Evolutionary conservation across 2,888 invertebrate genomes (phyloP), one percentile per base, ranked within the genome.

Genomic region (Bellardia bayeri): DNA sequence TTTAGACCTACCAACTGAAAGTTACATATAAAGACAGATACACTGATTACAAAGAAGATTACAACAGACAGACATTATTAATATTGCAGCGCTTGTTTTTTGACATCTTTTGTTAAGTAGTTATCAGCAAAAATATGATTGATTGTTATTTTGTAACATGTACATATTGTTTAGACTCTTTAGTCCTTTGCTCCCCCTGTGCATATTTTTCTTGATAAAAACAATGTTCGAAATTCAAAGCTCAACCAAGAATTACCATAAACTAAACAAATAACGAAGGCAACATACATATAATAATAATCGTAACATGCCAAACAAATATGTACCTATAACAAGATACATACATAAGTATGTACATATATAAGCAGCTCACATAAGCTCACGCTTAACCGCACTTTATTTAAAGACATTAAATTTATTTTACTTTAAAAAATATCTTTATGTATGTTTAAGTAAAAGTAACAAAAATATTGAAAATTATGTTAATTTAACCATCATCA

Each of bases 51-150:
- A 30, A 23, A 63, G 6, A 37, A 51, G 37, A 23, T 23, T 23
- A 23, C 23, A 23, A 61, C 16, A 45, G 61, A 63, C 64, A 79
- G n/a, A 63, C 68, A 75, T 74, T 85, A 69, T 85, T 61, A 85
- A 74, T 68, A 74, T 74, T 66, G 42, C 63, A 54, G 74, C 68
- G 61, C 33, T 61, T 68, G 14, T 11, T 40, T 74, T 58, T 72
- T 68, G 72, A 14, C 72, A 80, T 63, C 51, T 68, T 80, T 16
- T 58, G 37, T 74, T 82, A 74, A 82, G 74, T 82, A 68, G 66
- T 75, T 82, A 68, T 74, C 74, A 56, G 56, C 16, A 68, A 58
- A 68, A 74, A 45, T 66, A 82, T 82, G 82, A 82, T 82, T 82
- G 82, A 82, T 82, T 82, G 82, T 75, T 37, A 13, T 74, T 49